Conservation (phyloP, 2,888 invertebrate genomes). For the Ophioninae sp. region DNA sequence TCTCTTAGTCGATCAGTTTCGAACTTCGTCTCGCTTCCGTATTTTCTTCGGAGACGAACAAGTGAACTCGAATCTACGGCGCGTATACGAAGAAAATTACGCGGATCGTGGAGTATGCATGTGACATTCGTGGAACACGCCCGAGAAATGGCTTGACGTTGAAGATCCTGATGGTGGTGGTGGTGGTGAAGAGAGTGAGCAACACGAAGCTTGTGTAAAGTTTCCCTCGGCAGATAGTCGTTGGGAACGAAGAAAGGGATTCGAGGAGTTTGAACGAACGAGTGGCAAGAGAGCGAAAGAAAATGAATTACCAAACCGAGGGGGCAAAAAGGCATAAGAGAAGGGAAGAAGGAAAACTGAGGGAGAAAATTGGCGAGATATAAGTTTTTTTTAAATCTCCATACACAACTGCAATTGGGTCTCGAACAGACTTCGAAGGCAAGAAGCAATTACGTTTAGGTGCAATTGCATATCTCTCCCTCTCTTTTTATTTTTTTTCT, state of each 20-base stretch:
- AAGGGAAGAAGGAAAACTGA: conserved; percentile 28
- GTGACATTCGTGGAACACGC: conserved; percentile 24
- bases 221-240: conserved; percentile 32
- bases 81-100: conserved; percentile 13
- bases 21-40: neutral
- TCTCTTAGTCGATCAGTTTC: conserved; percentile 7
- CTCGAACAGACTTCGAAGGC: conserved; percentile 34
- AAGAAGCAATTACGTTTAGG: conserved; percentile 49
- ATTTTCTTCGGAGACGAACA: neutral
- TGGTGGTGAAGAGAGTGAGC: neutral
- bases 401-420: conserved; percentile 23
- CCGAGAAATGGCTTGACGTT: conserved; percentile 3
- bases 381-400: conserved; percentile 20
- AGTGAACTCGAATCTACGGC: neutral
- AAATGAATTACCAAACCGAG: conserved; percentile 8
- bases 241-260: conserved; percentile 22
- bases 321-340: conserved; percentile 10
- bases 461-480: conserved; percentile 25
- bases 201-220: neutral
- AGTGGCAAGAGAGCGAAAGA: conserved; percentile 21
- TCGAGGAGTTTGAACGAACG: conserved; percentile 16
- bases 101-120: conserved; percentile 17
- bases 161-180: neutral
- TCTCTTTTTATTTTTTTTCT: neutral
- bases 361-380: conserved; percentile 35